Base-by-base conservation (phyloP, 2,888 invertebrate genomes). In the Drosophila fulvimacula region DNA sequence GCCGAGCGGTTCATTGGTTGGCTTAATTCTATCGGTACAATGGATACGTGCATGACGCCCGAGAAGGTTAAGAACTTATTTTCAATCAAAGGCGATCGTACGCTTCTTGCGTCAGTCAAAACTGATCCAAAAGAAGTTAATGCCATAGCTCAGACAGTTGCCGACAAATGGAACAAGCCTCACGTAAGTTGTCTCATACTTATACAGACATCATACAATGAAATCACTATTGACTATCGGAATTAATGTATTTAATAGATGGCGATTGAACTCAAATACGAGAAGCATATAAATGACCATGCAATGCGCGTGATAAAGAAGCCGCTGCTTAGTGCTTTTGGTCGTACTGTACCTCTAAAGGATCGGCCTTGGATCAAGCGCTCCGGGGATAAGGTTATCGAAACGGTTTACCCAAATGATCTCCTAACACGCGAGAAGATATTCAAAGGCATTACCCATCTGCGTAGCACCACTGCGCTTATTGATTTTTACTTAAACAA, bases 381-480 rank as follows among this genome's bases (percentile, higher is more conserved):
- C 0, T 76, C 87, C 2, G 71, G 73, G 5, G 90, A 90, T 57
- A 79, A 75, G 1, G 73, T 77, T n/a, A 90, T 92, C n/a, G 82
- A 88, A 34, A 91, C 91, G 6, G 85, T 90, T 4, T 93, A 90
- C 55, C 92, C 93, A 0, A 82, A 86, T 5, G 92, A 92, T 41
- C 59, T 93, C 9, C 76, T 90, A 1, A 88, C 91, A 2, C 85
- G 90, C 3, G 85, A 92, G 53, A 89, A 89, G 65, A 80, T 93
- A 11, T 93, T 93, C 57, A 91, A 91, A 32, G 92, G 93, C 56
- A 93, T 93, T 17, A 84, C 89, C 0, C 92, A 93, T 77, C 81
- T 93, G 49, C 89, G 92, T 32, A 91, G 92, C 24, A 91, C 92
- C 0, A 89, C 89, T 32, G 88, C 89, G 0, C 67, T 93, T 0